These are phyloP conservation scores for Notoglanidium macrostoma DNA, from an alignment of 2,797 vertebrate genomes.

Conservation along the genomic window DNA sequence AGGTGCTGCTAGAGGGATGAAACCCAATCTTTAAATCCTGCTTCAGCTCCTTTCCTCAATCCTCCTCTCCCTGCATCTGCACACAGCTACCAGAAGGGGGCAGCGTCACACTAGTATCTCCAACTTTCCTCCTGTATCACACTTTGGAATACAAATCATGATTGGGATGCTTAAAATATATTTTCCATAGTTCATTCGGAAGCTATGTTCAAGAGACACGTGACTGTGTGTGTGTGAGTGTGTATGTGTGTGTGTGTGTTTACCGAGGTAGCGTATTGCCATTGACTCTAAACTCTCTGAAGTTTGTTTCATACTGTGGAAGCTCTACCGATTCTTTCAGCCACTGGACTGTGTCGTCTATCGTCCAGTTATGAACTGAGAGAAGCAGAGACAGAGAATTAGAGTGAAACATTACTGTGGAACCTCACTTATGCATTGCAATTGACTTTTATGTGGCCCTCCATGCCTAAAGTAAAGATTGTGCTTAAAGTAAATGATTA, in stretches of 20 bases:
- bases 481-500: not conserved
- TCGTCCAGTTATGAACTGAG: constrained; percentile 97
- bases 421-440: not conserved
- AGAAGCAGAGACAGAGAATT: constrained; percentile 44
- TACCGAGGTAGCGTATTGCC: constrained; percentile 96
- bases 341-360: constrained; percentile 90
- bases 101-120: constrained; percentile 1
- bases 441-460: not conserved
- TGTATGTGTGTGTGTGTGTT: constrained; percentile 34
- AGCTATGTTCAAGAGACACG: not conserved
- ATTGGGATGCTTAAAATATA: not conserved
- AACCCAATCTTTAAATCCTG: constrained; percentile 59
- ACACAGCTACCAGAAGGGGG: constrained; percentile 32
- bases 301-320: constrained; percentile 94
- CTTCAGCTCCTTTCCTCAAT: constrained; percentile 7
- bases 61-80: constrained; percentile 23
- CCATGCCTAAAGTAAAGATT: not conserved
- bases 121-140: not conserved
- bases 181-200: not conserved
- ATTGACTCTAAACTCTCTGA: constrained; percentile 89
- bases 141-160: not conserved
- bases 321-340: constrained; percentile 95
- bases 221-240: not conserved
- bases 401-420: not conserved
- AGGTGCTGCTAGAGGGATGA: constrained; percentile 43